phyloP scores from a whole-genome alignment of 2,888 invertebrate genomes.

The Parnassius glacialis region DNA sequence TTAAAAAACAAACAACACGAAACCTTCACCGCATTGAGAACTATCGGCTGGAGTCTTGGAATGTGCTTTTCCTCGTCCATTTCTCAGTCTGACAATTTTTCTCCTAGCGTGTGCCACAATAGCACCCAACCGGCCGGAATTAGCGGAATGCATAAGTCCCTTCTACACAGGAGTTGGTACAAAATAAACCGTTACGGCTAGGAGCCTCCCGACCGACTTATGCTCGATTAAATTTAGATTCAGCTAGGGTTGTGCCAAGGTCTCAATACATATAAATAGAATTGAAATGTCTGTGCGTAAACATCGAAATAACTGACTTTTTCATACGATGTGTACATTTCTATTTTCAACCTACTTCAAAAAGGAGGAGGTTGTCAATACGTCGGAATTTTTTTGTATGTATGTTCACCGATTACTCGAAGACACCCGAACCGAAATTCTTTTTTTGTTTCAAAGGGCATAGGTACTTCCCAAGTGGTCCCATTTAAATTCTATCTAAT shows the following conservation, averaged over 20 bases:
- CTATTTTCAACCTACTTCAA: too few relatives aligned
- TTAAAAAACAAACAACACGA: background rate
- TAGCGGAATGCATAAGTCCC: constrained; percentile 12
- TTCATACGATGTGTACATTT: too few relatives aligned
- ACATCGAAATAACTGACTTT: too few relatives aligned
- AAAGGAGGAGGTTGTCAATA: too few relatives aligned
- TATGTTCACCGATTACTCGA: too few relatives aligned
- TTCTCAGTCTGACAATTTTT: constrained; percentile 1
- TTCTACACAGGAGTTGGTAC: background rate
- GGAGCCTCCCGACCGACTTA: constrained; percentile 4
- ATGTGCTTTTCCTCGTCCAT: background rate
- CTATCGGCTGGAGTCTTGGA: background rate
- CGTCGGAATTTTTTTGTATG: too few relatives aligned
- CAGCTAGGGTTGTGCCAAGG: constrained; percentile 11
- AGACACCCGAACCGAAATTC: too few relatives aligned
- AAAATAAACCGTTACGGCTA: constrained; percentile 1
- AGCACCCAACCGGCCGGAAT: constrained; percentile 16
- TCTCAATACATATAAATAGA: too few relatives aligned
- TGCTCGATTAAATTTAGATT: constrained; percentile 1
- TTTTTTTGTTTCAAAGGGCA: too few relatives aligned
- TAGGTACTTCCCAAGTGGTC: too few relatives aligned
- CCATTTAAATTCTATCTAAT: too few relatives aligned
- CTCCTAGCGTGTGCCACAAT: constrained; percentile 10
- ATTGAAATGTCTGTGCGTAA: too few relatives aligned
- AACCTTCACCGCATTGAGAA: constrained; percentile 6